Evolutionary conservation across 2,888 invertebrate species (phyloP).

Genomic region (Protonemura montana): DNA sequence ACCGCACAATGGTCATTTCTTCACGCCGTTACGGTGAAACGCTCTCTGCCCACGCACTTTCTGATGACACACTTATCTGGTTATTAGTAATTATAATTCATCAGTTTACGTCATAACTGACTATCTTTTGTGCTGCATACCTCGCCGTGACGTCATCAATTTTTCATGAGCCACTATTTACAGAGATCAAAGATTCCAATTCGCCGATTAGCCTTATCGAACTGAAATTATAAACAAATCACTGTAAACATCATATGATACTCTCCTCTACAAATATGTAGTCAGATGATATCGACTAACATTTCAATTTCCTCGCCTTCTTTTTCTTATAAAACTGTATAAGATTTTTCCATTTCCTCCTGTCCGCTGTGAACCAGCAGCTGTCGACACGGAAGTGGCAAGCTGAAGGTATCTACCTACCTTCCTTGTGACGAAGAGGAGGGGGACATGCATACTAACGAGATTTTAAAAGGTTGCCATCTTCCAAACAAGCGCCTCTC

Average conservation of each 20-base stretch:
- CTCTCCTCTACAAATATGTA: not conserved
- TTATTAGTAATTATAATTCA: constrained; percentile 1
- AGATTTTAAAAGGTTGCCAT: not conserved
- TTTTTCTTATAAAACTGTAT: not conserved
- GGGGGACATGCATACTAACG: not conserved
- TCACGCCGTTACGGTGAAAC: not conserved
- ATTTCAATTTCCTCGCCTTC: not conserved
- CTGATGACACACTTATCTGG: not conserved
- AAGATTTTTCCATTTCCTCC: not conserved
- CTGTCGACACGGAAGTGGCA: not conserved
- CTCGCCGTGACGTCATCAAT: not conserved
- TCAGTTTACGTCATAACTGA: not conserved
- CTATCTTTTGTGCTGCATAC: not conserved
- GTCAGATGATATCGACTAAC: not conserved
- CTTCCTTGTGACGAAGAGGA: not conserved
- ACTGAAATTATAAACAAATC: not conserved
- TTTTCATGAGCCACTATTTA: not conserved
- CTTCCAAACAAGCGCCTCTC: not conserved
- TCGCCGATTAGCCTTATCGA: not conserved
- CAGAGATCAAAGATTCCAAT: too few species aligned
- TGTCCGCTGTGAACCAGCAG: not conserved
- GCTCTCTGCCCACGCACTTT: not conserved
- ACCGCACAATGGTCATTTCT: not conserved
- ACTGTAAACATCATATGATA: not conserved
- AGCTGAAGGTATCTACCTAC: not conserved